These are phyloP conservation scores for Cynaeus angustus DNA, from an alignment of 2,888 invertebrate genomes.

Conservation along the genomic window DNA sequence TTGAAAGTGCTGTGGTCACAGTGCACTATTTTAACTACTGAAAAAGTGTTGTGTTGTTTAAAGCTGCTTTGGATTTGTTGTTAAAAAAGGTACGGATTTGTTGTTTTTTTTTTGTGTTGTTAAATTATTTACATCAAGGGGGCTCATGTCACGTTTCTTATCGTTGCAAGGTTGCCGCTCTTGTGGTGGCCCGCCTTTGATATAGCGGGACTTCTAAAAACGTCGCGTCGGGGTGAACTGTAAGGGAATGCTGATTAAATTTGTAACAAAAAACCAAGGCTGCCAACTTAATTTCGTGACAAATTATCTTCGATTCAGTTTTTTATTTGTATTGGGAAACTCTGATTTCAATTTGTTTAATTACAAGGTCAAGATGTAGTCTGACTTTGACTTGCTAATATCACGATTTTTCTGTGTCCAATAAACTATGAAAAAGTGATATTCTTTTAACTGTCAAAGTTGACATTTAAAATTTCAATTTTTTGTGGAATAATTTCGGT, in stretches of 20 bases:
- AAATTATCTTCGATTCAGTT: not conserved
- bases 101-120: constrained; percentile 3
- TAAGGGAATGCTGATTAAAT: not conserved
- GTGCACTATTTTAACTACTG: constrained; percentile 12
- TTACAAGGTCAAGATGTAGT: too few relatives aligned
- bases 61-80: constrained; percentile 22
- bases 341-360: too few relatives aligned
- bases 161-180: constrained; percentile 9
- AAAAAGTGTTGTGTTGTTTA: constrained; percentile 17
- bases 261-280: not conserved
- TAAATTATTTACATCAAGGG: not conserved
- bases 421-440: too few relatives aligned
- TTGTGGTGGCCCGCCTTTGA: not conserved
- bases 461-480: too few relatives aligned
- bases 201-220: too few relatives aligned
- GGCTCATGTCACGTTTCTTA: constrained; percentile 11
- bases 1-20: not conserved
- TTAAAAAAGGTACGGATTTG: constrained; percentile 23
- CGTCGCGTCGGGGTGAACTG: not conserved
- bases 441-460: too few relatives aligned
- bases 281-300: constrained; percentile 10
- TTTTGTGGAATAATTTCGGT: too few relatives aligned
- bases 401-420: not conserved
- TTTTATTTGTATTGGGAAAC: too few relatives aligned
- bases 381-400: not conserved